A percentile compares a stretch with the other conserved stretches of the same genome.
Evolutionary conservation across 1,140 invertebrate species (phyloP).

Genomic region (Bemisia tabaci): DNA sequence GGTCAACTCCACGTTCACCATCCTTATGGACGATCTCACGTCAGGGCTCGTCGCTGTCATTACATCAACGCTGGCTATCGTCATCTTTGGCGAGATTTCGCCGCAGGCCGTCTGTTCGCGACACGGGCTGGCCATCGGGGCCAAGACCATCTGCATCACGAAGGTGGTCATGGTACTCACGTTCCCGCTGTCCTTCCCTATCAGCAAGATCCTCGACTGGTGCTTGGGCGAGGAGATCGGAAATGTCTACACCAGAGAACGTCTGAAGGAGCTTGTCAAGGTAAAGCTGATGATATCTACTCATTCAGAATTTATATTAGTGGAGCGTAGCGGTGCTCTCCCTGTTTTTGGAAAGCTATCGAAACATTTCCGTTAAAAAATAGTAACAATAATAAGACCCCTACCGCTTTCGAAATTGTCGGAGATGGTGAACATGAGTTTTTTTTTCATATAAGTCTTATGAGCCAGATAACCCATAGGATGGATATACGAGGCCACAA

Average conservation of each 20-base stretch:
- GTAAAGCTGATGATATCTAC: constrained; percentile 37
- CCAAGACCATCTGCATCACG: constrained; percentile 85
- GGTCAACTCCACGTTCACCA: constrained; percentile 94
- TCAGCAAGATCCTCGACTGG: constrained; percentile 77
- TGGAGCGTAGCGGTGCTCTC: too few species aligned
- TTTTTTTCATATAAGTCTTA: too few species aligned
- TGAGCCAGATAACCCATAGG: too few species aligned
- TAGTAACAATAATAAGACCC: too few species aligned
- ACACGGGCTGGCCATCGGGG: constrained; percentile 90
- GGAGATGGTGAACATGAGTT: too few species aligned
- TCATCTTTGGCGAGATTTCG: constrained; percentile 93
- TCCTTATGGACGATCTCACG: constrained; percentile 86
- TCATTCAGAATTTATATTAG: too few species aligned
- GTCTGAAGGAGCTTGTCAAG: constrained; percentile 89
- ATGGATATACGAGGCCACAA: too few species aligned
- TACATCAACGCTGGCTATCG: constrained; percentile 82
- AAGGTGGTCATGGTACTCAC: constrained; percentile 91
- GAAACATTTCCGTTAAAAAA: too few species aligned
- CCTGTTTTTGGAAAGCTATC: too few species aligned
- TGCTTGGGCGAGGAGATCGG: constrained; percentile 92
- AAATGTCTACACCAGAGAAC: constrained; percentile 89
- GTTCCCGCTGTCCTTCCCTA: constrained; percentile 84
- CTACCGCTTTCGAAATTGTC: too few species aligned
- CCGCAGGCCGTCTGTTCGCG: constrained; percentile 82
- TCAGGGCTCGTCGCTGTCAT: constrained; percentile 77